A percentile compares a stretch with the other conserved stretches of the same genome.
Evolutionary conservation across 2,113 vertebrate genomes (phyloP).

Genomic region (Trinectes maculatus): DNA sequence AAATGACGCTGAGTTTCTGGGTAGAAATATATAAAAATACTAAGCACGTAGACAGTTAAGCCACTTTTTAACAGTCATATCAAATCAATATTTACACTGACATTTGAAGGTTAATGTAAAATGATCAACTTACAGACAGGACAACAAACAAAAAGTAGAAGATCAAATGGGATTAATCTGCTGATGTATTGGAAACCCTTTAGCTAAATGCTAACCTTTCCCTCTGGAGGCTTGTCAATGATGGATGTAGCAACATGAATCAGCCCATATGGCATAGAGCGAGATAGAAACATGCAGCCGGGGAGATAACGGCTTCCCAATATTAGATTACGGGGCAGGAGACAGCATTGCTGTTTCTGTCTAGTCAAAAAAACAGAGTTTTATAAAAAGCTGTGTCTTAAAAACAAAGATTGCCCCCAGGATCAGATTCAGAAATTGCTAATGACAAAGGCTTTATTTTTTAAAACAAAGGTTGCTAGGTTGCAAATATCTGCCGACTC

Average conservation of each 20-base stretch:
- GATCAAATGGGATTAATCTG: conserved; percentile 16
- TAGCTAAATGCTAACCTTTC: conserved; percentile 49
- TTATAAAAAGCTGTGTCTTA: no score
- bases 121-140: conserved; percentile 12
- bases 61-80: not conserved
- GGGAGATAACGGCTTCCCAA: conserved; percentile 15
- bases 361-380: not conserved
- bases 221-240: conserved; percentile 34
- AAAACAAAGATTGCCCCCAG: no score
- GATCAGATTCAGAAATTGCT: no score
- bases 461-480: no score
- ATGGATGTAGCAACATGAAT: conserved; percentile 26
- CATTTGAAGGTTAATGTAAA: conserved; percentile 36
- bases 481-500: no score
- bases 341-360: conserved; percentile 1
- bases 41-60: not conserved
- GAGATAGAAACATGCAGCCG: conserved; percentile 12
- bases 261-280: conserved; percentile 13
- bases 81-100: conserved; percentile 20
- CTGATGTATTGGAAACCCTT: conserved; percentile 39
- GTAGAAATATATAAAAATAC: conserved; percentile 1
- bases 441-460: no score
- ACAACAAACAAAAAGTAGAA: conserved; percentile 9
- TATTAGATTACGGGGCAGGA: conserved; percentile 18
- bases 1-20: not conserved